Evolutionary conservation across 2,888 invertebrate genomes (phyloP).

Genomic region (Keiferia lycopersicella): DNA sequence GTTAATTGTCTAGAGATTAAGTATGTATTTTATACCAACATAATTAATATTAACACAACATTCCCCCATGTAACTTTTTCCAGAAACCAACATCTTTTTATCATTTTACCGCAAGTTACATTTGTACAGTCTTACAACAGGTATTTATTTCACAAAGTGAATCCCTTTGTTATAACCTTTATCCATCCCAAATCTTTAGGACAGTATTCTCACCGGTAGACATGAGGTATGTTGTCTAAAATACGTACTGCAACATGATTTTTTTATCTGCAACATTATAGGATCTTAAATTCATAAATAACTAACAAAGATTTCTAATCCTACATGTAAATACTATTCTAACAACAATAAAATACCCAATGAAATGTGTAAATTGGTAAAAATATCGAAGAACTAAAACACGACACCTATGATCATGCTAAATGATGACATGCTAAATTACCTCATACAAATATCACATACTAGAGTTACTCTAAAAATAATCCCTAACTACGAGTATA

Average conservation of each 20-base stretch:
- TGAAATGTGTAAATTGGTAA: background rate
- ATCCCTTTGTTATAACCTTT: background rate
- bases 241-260: conserved; percentile 73
- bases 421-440: background rate
- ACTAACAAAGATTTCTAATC: background rate
- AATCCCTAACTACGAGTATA: no score
- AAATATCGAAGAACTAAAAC: background rate
- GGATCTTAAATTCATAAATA: background rate
- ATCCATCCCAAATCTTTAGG: background rate
- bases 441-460: background rate
- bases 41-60: background rate
- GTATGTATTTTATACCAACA: background rate
- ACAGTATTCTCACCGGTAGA: conserved; percentile 70
- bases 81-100: background rate
- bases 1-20: no score
- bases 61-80: no score
- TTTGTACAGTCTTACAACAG: background rate
- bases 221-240: conserved; percentile 65
- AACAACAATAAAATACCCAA: background rate
- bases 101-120: background rate
- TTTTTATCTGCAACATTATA: conserved; percentile 62
- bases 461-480: no score
- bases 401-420: background rate
- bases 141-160: background rate
- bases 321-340: background rate